Evolutionary conservation across 2,888 invertebrate species (phyloP), one percentile per base, ranked within the genome.

Genomic region (Eurytoma adleriae): DNA sequence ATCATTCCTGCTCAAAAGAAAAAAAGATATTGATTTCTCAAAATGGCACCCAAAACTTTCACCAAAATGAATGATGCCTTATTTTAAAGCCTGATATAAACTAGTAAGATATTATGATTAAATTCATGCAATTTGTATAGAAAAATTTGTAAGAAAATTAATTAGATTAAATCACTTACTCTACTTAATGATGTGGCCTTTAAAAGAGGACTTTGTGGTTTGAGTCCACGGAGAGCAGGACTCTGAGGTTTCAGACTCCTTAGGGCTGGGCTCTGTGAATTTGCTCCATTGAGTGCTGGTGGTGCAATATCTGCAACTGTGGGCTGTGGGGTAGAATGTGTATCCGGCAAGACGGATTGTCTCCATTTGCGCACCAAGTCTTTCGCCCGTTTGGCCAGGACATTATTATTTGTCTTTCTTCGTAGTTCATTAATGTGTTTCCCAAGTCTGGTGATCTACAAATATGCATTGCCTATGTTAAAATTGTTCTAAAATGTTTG

Each of bases 291-390:
- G 75, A 90, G 87, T 48, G 88, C 88, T 59, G 85, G 84, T 80
- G 88, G 88, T 84, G 89, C 86, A 66, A 88, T 86, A 79, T 90
- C 89, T 66, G 89, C 87, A 73, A 86, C 87, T 76, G 88, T 88
- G 40, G 89, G 88, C 77, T 90, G 89, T 77, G 88, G 86, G 27
- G 86, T 88, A 73, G 89, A 84, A 80, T 89, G 86, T 68, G 86
- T 85, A 78, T 88, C 80, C 95, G 95, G 73, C 88, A 96, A 92
- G 86, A 98, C 94, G 91, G 96, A 94, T 92, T 96, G 96, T 86
- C 98, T 95, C 98, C 98, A 98, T 91, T 95, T 94, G 88, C 97
- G 97, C 78, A 98, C 95, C 90, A 98, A 93, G 89, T 96, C 96
- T 92, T 98, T 98, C 79, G 97, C 96, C 84, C 98, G 94, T 88